These are phyloP conservation scores for Pangasius mekongensis DNA, from an alignment of 2,797 vertebrate species.

Conservation along the genomic window DNA sequence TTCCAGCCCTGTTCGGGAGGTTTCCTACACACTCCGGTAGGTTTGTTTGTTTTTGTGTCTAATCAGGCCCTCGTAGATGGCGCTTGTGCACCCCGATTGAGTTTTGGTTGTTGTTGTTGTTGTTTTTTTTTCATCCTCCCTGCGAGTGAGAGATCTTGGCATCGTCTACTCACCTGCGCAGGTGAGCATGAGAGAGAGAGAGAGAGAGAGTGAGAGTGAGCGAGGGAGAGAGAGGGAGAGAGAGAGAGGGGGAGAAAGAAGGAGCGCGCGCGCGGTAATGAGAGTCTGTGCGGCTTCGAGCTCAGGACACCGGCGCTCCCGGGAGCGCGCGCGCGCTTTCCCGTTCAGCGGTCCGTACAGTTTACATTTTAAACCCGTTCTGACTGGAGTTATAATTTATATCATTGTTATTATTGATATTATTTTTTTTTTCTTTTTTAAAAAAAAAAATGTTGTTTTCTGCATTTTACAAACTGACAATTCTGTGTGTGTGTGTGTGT, in stretches of 20 bases:
- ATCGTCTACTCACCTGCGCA: conserved; percentile 62
- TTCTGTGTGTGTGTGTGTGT: not conserved
- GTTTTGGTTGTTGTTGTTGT: not conserved
- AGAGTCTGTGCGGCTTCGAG: not conserved
- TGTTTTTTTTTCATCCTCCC: not conserved
- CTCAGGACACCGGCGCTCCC: conserved; percentile 10
- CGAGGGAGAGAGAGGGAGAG: conserved; percentile 16
- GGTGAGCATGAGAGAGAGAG: conserved; percentile 64
- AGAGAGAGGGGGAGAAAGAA: too few species aligned
- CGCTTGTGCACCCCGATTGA: not conserved
- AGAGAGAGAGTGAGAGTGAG: not conserved
- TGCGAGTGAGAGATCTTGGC: conserved; percentile 10
- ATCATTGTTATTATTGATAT: not conserved
- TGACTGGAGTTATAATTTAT: not conserved
- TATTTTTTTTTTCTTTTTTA: not conserved
- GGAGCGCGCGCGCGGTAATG: not conserved
- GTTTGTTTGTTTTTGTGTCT: conserved; percentile 68
- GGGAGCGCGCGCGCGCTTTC: not conserved
- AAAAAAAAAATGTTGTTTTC: not conserved
- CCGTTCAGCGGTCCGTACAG: not conserved
- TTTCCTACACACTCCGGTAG: conserved; percentile 80
- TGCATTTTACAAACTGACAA: not conserved
- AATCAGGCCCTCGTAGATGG: conserved; percentile 38
- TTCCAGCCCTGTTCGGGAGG: conserved; percentile 78
- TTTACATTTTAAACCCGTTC: not conserved